Conservation (phyloP, 2,888 invertebrate genomes). For the Xestoiulus laeticollis region DNA sequence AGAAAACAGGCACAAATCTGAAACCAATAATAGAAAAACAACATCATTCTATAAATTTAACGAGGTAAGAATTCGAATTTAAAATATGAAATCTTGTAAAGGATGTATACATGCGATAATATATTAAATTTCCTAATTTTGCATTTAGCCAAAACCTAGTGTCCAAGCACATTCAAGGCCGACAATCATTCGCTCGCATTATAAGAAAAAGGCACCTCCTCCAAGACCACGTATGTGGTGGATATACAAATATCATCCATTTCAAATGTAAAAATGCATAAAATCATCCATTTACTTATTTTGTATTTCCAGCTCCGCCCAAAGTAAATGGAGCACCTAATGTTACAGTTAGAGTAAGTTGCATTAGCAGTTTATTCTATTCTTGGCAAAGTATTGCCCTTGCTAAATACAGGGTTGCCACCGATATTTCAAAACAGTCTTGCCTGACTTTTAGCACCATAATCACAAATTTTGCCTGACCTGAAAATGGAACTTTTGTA, state of each 20-base stretch:
- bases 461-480: too few species aligned
- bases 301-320: slow-evolving; percentile 42
- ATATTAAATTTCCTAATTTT: background rate
- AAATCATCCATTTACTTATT: background rate
- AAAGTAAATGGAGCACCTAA: background rate
- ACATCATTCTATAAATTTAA: slow-evolving; percentile 8
- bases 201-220: slow-evolving; percentile 47
- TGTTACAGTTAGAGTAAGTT: background rate
- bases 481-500: too few species aligned
- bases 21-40: background rate
- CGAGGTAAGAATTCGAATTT: background rate
- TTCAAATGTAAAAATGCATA: background rate
- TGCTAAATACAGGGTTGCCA: too few species aligned
- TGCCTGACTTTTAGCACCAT: too few species aligned
- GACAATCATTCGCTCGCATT: slow-evolving; percentile 49
- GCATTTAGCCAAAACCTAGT: slow-evolving; percentile 44
- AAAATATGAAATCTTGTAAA: background rate
- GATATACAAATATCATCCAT: background rate
- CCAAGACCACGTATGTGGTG: slow-evolving; percentile 52
- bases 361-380: background rate
- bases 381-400: too few species aligned
- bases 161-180: slow-evolving; percentile 45
- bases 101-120: background rate
- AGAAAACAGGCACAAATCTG: slow-evolving; percentile 13
- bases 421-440: too few species aligned